phyloP scores from a whole-genome alignment of 2,888 invertebrate genomes.

The Ommatoiulus sabulosus region DNA sequence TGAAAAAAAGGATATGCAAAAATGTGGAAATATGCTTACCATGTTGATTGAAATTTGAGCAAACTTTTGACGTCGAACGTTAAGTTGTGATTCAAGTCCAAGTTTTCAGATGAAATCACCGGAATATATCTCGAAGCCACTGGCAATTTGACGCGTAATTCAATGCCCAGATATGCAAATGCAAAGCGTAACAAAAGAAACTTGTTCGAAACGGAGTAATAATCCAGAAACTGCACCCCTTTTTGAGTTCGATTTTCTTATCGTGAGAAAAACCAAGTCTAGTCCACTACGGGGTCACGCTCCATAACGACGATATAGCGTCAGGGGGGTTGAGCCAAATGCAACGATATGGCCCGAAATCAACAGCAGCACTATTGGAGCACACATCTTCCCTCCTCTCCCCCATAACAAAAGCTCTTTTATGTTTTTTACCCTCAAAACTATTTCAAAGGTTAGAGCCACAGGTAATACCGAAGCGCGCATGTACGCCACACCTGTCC shows the following conservation, averaged over 20 bases:
- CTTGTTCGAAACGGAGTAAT: background rate
- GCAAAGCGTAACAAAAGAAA: background rate
- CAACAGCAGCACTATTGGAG: background rate
- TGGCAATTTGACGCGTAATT: background rate
- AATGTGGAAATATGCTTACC: background rate
- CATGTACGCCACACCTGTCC: background rate
- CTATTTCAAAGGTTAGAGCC: constrained; percentile 40
- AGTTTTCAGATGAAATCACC: background rate
- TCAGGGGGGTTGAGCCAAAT: background rate
- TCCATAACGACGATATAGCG: background rate
- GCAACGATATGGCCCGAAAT: constrained; percentile 40
- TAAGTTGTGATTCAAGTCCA: background rate
- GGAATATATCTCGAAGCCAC: no score
- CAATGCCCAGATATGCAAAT: background rate
- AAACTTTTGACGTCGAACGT: background rate
- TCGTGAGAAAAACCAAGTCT: background rate
- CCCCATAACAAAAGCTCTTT: constrained; percentile 5
- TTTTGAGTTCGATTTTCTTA: background rate
- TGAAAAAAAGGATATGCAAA: background rate
- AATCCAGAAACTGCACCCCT: background rate
- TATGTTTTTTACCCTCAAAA: constrained; percentile 31
- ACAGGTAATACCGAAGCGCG: background rate
- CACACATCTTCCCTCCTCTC: constrained; percentile 18
- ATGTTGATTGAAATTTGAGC: background rate
- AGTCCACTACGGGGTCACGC: constrained; percentile 26